A percentile compares a stretch with the other conserved stretches of the same genome.
Evolutionary conservation across 2,797 vertebrate genomes (phyloP).

Genomic region (Artibeus lituratus): DNA sequence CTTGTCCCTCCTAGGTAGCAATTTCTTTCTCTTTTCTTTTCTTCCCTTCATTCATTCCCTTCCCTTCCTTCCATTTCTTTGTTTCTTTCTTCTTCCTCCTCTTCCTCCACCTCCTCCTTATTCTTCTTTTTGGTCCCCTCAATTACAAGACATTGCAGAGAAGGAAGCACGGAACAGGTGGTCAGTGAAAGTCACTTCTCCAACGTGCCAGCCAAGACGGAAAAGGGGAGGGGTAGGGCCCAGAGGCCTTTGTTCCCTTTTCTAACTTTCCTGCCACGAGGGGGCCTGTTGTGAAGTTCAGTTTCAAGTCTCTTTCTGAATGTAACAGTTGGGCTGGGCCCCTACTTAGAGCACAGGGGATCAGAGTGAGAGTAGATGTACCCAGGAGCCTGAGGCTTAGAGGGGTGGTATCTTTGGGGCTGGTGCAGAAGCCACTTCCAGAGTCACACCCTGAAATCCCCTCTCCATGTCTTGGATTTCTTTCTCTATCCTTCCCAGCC

Average conservation of each 20-base stretch:
- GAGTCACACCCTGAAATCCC: not conserved
- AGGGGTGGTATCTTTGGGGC: not conserved
- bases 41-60: fast-evolving
- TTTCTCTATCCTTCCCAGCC: not conserved
- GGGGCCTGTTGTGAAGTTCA: not conserved
- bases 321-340: not conserved
- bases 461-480: not conserved
- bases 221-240: not conserved
- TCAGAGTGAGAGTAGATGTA: not conserved
- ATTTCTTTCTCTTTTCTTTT: not conserved
- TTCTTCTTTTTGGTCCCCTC: not conserved
- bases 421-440: not conserved
- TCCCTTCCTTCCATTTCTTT: no score
- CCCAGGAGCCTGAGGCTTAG: not conserved
- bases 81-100: no score
- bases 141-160: not conserved
- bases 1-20: not conserved
- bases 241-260: not conserved
- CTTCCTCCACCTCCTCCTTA: no score
- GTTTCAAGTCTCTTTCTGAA: not conserved
- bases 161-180: no score
- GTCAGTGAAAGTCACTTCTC: not conserved
- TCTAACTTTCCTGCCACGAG: not conserved
- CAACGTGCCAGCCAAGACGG: not conserved
- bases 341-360: not conserved